phyloP scores from a whole-genome alignment of 2,113 vertebrate genomes.

The Urocitellus parryii region DNA sequence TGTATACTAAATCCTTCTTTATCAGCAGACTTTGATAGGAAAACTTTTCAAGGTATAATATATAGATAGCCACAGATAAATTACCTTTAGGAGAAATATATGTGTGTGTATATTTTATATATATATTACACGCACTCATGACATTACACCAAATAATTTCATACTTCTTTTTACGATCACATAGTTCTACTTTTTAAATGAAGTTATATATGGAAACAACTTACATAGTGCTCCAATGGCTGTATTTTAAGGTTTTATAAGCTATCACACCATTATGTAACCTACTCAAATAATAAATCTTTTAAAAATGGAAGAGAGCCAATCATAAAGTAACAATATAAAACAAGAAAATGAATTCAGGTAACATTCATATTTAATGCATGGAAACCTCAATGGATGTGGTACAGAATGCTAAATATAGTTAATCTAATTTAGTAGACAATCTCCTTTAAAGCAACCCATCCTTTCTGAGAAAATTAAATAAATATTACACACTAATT shows the following conservation, averaged over 20 bases:
- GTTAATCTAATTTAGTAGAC: slow-evolving; percentile 50
- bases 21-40: not conserved
- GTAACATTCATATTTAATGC: slow-evolving; percentile 76
- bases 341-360: slow-evolving; percentile 68
- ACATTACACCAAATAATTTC: slow-evolving; percentile 61
- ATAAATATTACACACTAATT: not conserved
- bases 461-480: slow-evolving; percentile 52
- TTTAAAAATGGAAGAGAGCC: slow-evolving; percentile 79
- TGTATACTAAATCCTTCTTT: not conserved
- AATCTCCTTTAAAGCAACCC: slow-evolving; percentile 40
- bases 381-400: slow-evolving; percentile 4
- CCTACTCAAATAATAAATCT: slow-evolving; percentile 79
- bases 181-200: slow-evolving; percentile 64
- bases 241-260: slow-evolving; percentile 77
- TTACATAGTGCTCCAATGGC: slow-evolving; percentile 70
- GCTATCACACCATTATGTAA: slow-evolving; percentile 74
- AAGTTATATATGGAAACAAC: slow-evolving; percentile 76
- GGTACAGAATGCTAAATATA: slow-evolving; percentile 48
- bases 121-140: not conserved
- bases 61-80: slow-evolving; percentile 32
- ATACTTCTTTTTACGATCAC: slow-evolving; percentile 68
- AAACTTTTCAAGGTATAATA: slow-evolving; percentile 50
- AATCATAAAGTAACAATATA: slow-evolving; percentile 62
- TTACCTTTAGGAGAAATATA: slow-evolving; percentile 44
- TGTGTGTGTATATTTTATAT: too few relatives aligned